Evolutionary conservation across 2,797 vertebrate genomes (phyloP).

Genomic region (Acestrorhynchus altus): DNA sequence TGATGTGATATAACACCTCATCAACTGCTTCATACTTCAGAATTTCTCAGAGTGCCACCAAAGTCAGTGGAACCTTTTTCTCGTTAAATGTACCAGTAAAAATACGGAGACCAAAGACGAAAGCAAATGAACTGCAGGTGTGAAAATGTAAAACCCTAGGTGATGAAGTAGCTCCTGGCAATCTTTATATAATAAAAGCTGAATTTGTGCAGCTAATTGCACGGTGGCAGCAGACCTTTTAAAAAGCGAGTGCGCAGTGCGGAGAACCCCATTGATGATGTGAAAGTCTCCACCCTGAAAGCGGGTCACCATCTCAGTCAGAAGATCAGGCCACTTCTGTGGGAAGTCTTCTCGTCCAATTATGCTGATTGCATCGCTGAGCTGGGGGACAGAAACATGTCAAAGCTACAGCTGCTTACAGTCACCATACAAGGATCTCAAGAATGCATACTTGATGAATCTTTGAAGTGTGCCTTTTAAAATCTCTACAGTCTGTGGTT

Average conservation of each 20-base stretch:
- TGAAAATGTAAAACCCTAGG: background rate
- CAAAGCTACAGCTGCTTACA: background rate
- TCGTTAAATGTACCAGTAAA: too few species aligned
- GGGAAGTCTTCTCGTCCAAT: constrained; percentile 98
- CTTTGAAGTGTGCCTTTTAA: too few species aligned
- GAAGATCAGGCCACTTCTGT: constrained; percentile 95
- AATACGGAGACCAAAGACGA: too few species aligned
- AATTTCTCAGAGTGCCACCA: too few species aligned
- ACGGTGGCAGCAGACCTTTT: constrained; percentile 66
- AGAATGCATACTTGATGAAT: background rate
- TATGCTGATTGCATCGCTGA: constrained; percentile 98
- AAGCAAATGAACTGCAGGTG: too few species aligned
- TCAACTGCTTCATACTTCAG: too few species aligned
- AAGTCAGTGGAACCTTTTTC: too few species aligned
- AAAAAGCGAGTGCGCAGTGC: constrained; percentile 95
- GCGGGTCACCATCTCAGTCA: constrained; percentile 97
- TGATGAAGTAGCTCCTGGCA: background rate
- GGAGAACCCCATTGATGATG: constrained; percentile 96
- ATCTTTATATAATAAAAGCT: background rate
- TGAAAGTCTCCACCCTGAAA: constrained; percentile 98
- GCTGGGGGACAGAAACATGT: constrained; percentile 69
- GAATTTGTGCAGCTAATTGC: background rate
- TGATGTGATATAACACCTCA: too few species aligned
- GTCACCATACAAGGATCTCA: background rate
- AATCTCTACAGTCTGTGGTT: too few species aligned